phyloP scores from a whole-genome alignment of 2,888 invertebrate genomes.

The Eremobia ochroleuca region DNA sequence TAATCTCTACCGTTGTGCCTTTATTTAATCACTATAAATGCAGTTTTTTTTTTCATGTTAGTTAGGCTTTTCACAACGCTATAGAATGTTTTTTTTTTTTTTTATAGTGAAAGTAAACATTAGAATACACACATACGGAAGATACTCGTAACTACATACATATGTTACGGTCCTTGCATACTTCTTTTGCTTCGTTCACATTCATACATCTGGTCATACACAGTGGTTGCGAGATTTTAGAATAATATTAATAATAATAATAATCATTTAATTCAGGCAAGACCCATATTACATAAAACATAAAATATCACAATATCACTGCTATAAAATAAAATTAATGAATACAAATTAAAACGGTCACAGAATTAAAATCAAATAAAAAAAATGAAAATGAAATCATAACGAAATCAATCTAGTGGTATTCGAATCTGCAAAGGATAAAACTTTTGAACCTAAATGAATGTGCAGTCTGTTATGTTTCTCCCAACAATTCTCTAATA shows the following conservation, averaged over 20 bases:
- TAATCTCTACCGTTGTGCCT: not conserved
- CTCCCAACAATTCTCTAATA: not conserved
- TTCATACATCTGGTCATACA: not conserved
- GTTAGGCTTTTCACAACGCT: not conserved
- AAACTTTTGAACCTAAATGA: not conserved
- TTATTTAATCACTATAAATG: not conserved
- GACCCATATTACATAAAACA: no score
- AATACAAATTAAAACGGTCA: no score
- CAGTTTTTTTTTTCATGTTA: not conserved
- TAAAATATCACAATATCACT: no score
- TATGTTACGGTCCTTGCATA: not conserved
- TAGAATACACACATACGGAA: not conserved
- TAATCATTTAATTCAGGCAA: no score
- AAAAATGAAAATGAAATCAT: no score
- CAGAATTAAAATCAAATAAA: no score
- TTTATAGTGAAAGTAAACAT: not conserved
- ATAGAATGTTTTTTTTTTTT: not conserved
- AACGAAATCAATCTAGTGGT: not conserved
- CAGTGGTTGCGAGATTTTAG: not conserved
- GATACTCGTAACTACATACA: no score
- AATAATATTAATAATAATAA: not conserved
- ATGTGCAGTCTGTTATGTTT: not conserved
- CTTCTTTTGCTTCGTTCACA: not conserved
- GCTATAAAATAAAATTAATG: no score
- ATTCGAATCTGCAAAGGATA: not conserved